These are phyloP conservation scores for Apeira syringaria DNA, from an alignment of 2,888 invertebrate species.

Conservation along the genomic window DNA sequence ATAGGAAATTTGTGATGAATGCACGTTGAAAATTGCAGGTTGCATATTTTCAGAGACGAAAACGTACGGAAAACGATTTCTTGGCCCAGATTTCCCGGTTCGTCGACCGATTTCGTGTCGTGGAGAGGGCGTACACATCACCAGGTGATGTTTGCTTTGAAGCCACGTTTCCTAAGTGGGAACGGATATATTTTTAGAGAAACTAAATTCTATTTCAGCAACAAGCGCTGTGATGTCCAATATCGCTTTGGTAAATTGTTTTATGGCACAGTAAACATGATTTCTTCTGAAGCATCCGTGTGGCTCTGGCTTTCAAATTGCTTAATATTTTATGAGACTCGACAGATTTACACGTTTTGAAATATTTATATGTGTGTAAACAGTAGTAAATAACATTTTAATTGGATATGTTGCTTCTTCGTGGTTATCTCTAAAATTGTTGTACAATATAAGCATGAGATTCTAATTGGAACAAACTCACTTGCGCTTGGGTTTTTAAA, in stretches of 20 bases:
- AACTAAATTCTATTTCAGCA: constrained; percentile 59
- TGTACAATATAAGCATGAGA: neutral
- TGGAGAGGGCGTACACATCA: constrained; percentile 58
- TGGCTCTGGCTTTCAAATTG: constrained; percentile 19
- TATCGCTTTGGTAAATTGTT: constrained; percentile 48
- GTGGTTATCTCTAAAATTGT: neutral
- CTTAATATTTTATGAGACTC: constrained; percentile 19
- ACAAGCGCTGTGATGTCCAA: constrained; percentile 36
- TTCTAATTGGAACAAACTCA: too few relatives aligned
- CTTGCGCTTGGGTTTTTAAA: too few relatives aligned
- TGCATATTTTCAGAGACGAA: constrained; percentile 45
- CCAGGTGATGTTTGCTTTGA: constrained; percentile 65
- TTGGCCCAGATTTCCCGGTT: constrained; percentile 76
- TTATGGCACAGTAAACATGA: constrained; percentile 42
- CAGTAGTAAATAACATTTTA: constrained; percentile 6
- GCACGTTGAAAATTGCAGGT: constrained; percentile 32
- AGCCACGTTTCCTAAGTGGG: constrained; percentile 54
- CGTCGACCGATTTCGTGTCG: constrained; percentile 72
- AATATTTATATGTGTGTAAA: constrained; percentile 8
- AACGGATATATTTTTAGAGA: constrained; percentile 63
- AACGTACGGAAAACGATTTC: constrained; percentile 60
- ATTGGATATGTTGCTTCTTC: neutral
- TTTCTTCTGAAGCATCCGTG: constrained; percentile 30
- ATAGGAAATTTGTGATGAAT: constrained; percentile 13
- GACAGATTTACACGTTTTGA: constrained; percentile 11